These are phyloP conservation scores for Falcunculus frontatus DNA, from an alignment of 2,113 vertebrate genomes.

Conservation along the genomic window DNA sequence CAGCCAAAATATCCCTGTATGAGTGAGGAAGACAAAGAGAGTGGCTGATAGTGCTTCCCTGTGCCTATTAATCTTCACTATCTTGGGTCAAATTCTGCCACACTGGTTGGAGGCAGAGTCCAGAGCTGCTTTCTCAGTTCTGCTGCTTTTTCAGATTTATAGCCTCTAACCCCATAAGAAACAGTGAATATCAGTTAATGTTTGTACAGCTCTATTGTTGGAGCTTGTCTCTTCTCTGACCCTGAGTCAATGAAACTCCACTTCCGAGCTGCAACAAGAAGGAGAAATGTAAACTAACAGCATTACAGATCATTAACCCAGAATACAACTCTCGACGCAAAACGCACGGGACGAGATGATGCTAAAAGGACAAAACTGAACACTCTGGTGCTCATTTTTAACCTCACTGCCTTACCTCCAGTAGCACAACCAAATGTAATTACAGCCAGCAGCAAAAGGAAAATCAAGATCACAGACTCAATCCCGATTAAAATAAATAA, in stretches of 20 bases:
- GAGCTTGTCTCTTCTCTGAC: background rate
- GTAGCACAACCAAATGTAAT: conserved; percentile 54
- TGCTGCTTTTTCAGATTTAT: background rate
- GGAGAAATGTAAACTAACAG: background rate
- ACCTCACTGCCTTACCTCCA: conserved; percentile 9
- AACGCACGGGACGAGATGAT: background rate
- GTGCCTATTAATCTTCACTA: background rate
- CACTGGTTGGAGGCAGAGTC: background rate
- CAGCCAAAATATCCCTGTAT: background rate
- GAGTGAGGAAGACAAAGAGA: background rate
- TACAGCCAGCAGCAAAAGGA: conserved; percentile 66
- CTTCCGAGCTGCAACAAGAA: background rate
- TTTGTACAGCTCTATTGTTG: background rate
- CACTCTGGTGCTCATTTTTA: conserved; percentile 1
- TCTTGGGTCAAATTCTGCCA: background rate
- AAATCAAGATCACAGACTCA: conserved; percentile 58
- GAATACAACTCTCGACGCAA: background rate
- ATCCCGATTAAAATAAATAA: conserved; percentile 65
- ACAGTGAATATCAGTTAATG: background rate
- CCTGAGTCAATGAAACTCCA: background rate
- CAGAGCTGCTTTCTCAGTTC: background rate
- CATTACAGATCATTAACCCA: background rate
- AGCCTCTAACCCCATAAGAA: background rate
- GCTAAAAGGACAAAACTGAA: conserved; percentile 6
- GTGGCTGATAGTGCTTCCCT: background rate